Evolutionary conservation across 2,113 vertebrate species (phyloP).

Genomic region (Rhagologus leucostigma): DNA sequence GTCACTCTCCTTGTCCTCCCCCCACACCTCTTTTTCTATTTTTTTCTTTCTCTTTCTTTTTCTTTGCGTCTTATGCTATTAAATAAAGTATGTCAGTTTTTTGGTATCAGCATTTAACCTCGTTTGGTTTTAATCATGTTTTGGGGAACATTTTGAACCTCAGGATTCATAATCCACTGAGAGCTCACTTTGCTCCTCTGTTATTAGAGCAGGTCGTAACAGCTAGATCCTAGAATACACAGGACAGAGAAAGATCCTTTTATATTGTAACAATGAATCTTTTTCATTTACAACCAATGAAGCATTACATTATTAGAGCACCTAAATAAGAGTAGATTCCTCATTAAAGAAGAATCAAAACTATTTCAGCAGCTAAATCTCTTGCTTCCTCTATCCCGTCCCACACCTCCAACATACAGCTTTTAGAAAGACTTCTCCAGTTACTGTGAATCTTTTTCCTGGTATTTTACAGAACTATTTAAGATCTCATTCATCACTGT

Average conservation of each 20-base stretch:
- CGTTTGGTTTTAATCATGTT: background rate
- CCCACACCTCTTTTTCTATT: background rate
- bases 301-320: background rate
- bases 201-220: background rate
- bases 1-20: accelerated
- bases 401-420: accelerated
- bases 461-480: background rate
- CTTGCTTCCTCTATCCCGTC: accelerated
- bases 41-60: background rate
- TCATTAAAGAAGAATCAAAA: background rate
- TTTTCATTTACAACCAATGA: background rate
- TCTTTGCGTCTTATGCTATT: background rate
- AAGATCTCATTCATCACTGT: background rate
- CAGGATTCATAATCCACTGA: background rate
- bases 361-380: background rate
- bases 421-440: background rate
- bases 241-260: background rate
- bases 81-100: background rate
- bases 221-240: background rate
- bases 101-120: background rate
- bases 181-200: background rate
- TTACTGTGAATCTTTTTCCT: background rate
- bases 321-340: background rate
- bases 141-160: background rate
- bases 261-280: background rate